These are phyloP conservation scores for Pitta sordida DNA, from an alignment of 2,113 vertebrate genomes.

Conservation along the genomic window DNA sequence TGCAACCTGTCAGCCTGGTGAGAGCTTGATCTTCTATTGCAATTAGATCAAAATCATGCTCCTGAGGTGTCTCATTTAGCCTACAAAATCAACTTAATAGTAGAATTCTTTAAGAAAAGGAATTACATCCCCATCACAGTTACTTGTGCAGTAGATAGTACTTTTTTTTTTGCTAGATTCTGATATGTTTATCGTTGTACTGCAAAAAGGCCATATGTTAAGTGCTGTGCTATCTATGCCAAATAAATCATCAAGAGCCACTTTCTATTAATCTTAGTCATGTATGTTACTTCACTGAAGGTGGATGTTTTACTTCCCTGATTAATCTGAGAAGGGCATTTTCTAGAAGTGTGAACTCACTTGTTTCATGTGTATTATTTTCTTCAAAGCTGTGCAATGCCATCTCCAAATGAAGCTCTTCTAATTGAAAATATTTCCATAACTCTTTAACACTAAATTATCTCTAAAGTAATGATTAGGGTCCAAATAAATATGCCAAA, in stretches of 20 bases:
- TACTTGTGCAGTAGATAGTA: not conserved
- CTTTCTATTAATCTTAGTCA: constrained; percentile 11
- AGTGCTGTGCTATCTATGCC: not conserved
- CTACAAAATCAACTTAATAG: not conserved
- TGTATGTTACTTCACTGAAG: not conserved
- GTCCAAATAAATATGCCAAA: constrained; percentile 58
- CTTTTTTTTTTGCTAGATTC: not conserved
- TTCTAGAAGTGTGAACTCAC: constrained; percentile 6
- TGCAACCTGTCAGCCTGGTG: not conserved
- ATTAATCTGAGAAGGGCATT: not conserved
- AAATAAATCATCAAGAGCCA: not conserved
- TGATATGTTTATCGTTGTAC: not conserved
- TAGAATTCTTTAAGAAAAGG: not conserved
- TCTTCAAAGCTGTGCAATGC: not conserved
- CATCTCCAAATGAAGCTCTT: not conserved
- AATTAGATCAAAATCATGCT: not conserved
- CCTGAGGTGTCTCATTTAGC: constrained; percentile 2
- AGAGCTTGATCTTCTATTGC: constrained; percentile 23
- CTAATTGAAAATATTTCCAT: constrained; percentile 41
- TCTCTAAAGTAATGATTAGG: constrained; percentile 26
- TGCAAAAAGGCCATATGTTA: not conserved
- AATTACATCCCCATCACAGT: not conserved
- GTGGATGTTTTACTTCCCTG: not conserved
- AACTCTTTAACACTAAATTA: constrained; percentile 20
- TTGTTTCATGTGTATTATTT: not conserved